Base-by-base conservation (phyloP, 1,140 invertebrate genomes). In the Eupeodes corollae region DNA sequence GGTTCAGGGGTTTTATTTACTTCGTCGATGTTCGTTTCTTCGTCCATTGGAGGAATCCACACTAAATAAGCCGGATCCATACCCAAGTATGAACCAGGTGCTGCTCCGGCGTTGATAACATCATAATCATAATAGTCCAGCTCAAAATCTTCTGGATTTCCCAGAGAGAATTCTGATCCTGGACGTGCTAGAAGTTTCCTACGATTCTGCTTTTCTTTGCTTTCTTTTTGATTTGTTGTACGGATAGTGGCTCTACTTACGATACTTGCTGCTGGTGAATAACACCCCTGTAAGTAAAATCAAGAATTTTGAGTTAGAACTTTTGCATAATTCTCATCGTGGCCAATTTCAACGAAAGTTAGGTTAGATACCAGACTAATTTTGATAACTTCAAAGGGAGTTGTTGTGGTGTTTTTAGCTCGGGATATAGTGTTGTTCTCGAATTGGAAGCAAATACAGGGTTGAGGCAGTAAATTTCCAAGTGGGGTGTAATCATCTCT, bases 81-180 rank as follows among this genome's bases (percentile, higher is more conserved):
- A 5, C 85, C 85, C 45, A 88, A 68, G 56, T 86, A 86, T 0
- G 80, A 84, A 15, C 87, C 88, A 2, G 86, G 86, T n/a, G 80
- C 84, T 5, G 84, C 82, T 40, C 82, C 82, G 45, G 84, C 77
- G 65, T 77, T 77, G 40, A 83, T 79, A 1, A 91, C 86, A 67
- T 90, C 86, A 55, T 91, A 91, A 64, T 91, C 88, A 56, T 91
- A 91, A 58, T 91, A 91, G 59, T 91, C 88, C 34, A 90, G 71
- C 65, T 91, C 86, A 46, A 89, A 71, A 56, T 90, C 88, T 5
- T 74, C 73, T 35, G 84, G 83, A 37, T 76, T 77, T 0, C 76
- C 76, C n/a, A 87, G 66, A 39, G 86, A 88, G 50, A 86, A 81
- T 55, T 89, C 86, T 0, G 86, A 89, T 2, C 78, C 78, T 1